Evolutionary conservation across 2,113 vertebrate species (phyloP).

Genomic region (Carlito syrichta): DNA sequence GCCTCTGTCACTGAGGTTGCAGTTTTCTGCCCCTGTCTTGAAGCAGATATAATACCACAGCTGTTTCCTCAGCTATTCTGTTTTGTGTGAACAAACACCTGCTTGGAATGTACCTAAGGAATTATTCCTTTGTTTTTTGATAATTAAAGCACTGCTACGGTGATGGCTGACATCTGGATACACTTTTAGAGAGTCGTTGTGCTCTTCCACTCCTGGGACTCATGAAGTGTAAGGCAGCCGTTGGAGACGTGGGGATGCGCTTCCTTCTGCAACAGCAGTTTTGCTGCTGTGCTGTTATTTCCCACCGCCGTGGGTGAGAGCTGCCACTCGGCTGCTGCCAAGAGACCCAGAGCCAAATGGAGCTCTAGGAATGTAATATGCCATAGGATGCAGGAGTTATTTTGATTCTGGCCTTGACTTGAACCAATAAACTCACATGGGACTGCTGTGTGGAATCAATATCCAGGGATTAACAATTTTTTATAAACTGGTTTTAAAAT

Average conservation of each 20-base stretch:
- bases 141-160: constrained; percentile 54
- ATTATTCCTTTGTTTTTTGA: constrained; percentile 64
- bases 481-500: constrained; percentile 31
- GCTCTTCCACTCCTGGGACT: constrained; percentile 52
- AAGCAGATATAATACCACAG: constrained; percentile 37
- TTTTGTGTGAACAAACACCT: constrained; percentile 65
- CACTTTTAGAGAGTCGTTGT: constrained; percentile 50
- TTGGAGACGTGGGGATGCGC: constrained; percentile 49
- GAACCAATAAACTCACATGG: constrained; percentile 50
- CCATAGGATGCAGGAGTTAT: constrained; percentile 51
- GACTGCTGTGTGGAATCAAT: constrained; percentile 27
- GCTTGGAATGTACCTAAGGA: constrained; percentile 66
- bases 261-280: constrained; percentile 47
- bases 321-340: constrained; percentile 15
- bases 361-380: constrained; percentile 64
- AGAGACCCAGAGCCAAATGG: constrained; percentile 19
- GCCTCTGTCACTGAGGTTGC: neutral
- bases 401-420: constrained; percentile 44
- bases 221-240: constrained; percentile 6
- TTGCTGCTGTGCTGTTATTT: constrained; percentile 52
- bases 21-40: neutral
- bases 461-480: constrained; percentile 5
- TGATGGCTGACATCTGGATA: constrained; percentile 69
- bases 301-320: constrained; percentile 8
- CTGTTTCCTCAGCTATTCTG: constrained; percentile 54